Percentiles rank a stretch among this genome's conserved stretches.
phyloP scores from a whole-genome alignment of 2,888 invertebrate species.

The Diarsia brunnea region DNA sequence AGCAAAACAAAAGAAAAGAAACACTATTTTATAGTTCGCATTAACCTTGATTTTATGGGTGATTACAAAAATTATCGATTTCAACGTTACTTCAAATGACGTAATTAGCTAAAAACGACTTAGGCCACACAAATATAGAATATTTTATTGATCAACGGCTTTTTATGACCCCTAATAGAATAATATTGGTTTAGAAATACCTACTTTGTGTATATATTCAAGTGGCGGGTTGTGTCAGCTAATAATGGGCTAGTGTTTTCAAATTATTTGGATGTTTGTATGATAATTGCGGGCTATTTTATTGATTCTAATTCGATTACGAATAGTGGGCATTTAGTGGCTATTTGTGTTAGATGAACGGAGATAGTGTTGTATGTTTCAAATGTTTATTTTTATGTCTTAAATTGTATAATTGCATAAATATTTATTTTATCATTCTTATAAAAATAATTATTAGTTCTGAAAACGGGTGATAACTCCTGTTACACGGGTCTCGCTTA shows the following conservation, averaged over 20 bases:
- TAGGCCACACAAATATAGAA: slow-evolving; percentile 21
- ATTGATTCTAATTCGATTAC: slow-evolving; percentile 12
- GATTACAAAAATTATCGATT: slow-evolving; percentile 69
- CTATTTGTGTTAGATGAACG: not conserved
- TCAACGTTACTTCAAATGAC: slow-evolving; percentile 43
- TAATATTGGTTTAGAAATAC: slow-evolving; percentile 46
- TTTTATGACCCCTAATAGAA: slow-evolving; percentile 49
- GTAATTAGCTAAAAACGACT: slow-evolving; percentile 28
- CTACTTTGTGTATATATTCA: slow-evolving; percentile 17
- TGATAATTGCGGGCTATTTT: slow-evolving; percentile 9
- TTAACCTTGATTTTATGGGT: slow-evolving; percentile 68
- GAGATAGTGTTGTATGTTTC: not conserved
- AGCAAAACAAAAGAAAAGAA: slow-evolving; percentile 25
- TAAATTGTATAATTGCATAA: too few relatives aligned
- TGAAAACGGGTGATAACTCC: too few relatives aligned
- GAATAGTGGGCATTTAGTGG: not conserved
- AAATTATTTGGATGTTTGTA: slow-evolving; percentile 19
- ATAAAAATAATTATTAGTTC: too few relatives aligned
- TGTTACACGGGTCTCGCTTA: too few relatives aligned
- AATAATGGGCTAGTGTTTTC: slow-evolving; percentile 18
- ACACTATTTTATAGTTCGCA: slow-evolving; percentile 48
- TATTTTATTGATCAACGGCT: slow-evolving; percentile 35
- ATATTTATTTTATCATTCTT: too few relatives aligned
- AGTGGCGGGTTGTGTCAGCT: slow-evolving; percentile 11
- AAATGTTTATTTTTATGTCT: too few relatives aligned